Evolutionary conservation across 1,140 invertebrate genomes (phyloP).

Genomic region (Drosophila santomea): DNA sequence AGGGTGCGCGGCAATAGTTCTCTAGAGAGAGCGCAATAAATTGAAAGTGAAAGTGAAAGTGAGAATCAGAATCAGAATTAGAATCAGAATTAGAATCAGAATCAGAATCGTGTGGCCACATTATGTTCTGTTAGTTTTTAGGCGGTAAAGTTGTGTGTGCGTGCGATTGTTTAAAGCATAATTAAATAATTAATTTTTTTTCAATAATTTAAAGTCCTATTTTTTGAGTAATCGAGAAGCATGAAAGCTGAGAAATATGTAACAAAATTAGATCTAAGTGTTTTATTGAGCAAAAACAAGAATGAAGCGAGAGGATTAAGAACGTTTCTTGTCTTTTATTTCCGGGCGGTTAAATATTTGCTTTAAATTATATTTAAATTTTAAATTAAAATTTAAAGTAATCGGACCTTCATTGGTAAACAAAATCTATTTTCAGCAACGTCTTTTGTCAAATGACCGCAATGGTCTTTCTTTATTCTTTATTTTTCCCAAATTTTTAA

Average conservation of each 20-base stretch:
- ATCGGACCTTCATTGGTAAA: too few species aligned
- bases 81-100: not conserved
- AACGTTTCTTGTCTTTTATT: slow-evolving; percentile 22
- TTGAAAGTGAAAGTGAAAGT: not conserved
- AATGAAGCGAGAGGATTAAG: slow-evolving; percentile 53
- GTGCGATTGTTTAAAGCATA: slow-evolving; percentile 41
- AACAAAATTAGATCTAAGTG: slow-evolving; percentile 76
- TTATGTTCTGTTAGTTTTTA: slow-evolving; percentile 18
- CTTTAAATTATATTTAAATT: too few species aligned
- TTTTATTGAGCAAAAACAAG: slow-evolving; percentile 70
- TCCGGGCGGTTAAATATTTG: not conserved
- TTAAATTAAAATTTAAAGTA: too few species aligned
- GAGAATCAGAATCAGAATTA: not conserved
- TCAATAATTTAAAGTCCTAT: slow-evolving; percentile 18
- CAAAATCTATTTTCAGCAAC: too few species aligned
- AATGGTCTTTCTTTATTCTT: too few species aligned
- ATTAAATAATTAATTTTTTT: slow-evolving; percentile 7
- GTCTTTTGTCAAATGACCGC: too few species aligned
- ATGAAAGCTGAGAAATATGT: slow-evolving; percentile 36
- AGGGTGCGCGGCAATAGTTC: not conserved
- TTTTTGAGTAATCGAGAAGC: slow-evolving; percentile 10
- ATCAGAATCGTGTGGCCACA: slow-evolving; percentile 21
- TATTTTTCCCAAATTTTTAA: too few species aligned
- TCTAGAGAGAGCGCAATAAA: too few species aligned
- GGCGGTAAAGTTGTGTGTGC: slow-evolving; percentile 27